Evolutionary conservation across 2,797 vertebrate genomes (phyloP), one percentile per base, ranked within the genome.

Genomic region (Mormyrus proboscirostris): DNA sequence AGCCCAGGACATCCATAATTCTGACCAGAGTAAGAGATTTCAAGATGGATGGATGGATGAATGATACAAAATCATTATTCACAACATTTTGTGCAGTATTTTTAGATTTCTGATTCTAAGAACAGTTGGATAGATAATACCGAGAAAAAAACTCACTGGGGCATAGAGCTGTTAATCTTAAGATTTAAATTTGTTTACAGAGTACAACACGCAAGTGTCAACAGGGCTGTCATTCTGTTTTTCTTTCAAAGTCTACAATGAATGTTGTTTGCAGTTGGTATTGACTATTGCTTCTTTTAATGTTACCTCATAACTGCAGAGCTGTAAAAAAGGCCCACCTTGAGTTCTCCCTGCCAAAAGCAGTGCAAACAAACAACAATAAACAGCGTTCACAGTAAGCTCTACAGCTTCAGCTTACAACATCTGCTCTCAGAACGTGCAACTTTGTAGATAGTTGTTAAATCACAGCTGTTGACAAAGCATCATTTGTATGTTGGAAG

Each of bases 371-470:
- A 69, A 33, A 93, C 88, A 95, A 92, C 94, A 94, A 92, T 89
- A 97, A 97, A 97, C 96, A 97, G 96, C 95, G 95, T 95, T 96
- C 95, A 95, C 95, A 96, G 95, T 95, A 62, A 50, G 88, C 82
- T 16, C 2, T 14, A 47, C n/a, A 49, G 79, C 95, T 29, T 29
- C 29, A 29, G 29, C 29, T 29, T 29, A 93, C 95, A 97, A 96
- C 97, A 97, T 98, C 97, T 98, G 97, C 95, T 98, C 96, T 95
- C 96, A 93, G 96, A 96, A 96, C 96, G 94, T 97, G 96, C 96
- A 96, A 97, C 97, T 97, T 96, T 94, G 94, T 93, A 97, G 96
- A 97, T 97, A 98, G 98, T 98, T 98, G 97, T 98, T 97, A 95
- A 96, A 96, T 95, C 96, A 97, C 97, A 98, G 97, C 97, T 98